Percentiles rank a stretch among this genome's conserved stretches.
Conservation (phyloP, 2,888 invertebrate species). For the Bugulina stolonifera region DNA sequence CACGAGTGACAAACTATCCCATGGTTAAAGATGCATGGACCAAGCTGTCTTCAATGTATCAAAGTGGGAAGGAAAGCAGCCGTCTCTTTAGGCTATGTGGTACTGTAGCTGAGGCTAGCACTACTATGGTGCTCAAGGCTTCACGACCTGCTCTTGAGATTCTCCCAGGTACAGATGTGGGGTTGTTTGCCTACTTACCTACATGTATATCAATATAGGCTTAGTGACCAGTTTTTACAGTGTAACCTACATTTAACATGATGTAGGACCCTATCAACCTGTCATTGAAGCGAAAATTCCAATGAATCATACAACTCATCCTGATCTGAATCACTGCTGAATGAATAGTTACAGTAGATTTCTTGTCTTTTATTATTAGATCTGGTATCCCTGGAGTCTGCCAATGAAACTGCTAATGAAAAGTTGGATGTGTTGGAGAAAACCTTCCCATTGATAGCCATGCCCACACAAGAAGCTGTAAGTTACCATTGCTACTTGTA, state of each 20-base stretch:
- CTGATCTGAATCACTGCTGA: too few species aligned
- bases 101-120: not conserved
- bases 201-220: too few species aligned
- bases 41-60: not conserved
- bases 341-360: too few species aligned
- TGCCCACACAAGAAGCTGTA: constrained; percentile 75
- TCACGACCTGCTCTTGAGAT: not conserved
- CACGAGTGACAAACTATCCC: constrained; percentile 14
- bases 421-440: constrained; percentile 80
- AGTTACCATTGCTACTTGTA: too few species aligned
- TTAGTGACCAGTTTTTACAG: too few species aligned
- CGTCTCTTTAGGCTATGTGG: constrained; percentile 1
- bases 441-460: constrained; percentile 71
- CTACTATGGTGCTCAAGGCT: not conserved
- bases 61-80: not conserved
- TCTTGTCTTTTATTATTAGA: too few species aligned
- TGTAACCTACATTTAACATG: too few species aligned
- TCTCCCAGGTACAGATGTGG: constrained; percentile 20
- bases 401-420: constrained; percentile 64
- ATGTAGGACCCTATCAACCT: too few species aligned
- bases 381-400: constrained; percentile 30
- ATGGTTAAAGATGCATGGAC: constrained; percentile 14
- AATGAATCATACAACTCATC: too few species aligned
- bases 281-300: too few species aligned
- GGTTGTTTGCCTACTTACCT: too few species aligned